A percentile compares a stretch with the other conserved stretches of the same genome.
phyloP scores from a whole-genome alignment of 1,140 invertebrate genomes.

The Temnothorax nylanderi region DNA sequence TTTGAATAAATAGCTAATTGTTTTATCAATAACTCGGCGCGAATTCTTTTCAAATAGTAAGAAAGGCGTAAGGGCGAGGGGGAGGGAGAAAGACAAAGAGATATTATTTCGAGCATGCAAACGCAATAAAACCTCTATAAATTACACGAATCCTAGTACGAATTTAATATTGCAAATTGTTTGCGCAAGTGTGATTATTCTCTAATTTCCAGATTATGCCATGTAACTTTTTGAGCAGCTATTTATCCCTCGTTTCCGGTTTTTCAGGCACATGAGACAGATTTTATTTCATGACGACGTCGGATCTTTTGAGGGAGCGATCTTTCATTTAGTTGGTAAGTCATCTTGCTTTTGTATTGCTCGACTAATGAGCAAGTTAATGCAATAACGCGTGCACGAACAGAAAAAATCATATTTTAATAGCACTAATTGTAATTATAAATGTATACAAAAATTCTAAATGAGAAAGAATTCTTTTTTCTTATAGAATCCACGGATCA shows the following conservation, averaged over 20 bases:
- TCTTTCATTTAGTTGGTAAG: conserved; percentile 75
- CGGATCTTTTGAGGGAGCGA: conserved; percentile 68
- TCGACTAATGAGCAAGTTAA: background rate
- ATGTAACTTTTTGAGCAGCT: background rate
- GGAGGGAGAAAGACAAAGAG: no score
- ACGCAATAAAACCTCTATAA: background rate
- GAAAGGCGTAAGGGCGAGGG: no score
- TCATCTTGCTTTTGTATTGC: background rate
- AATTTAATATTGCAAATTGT: background rate
- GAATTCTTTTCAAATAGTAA: background rate
- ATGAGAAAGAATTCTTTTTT: background rate
- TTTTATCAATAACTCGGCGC: background rate
- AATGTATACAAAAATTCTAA: background rate
- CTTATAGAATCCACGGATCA: background rate
- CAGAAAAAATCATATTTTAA: conserved; percentile 11
- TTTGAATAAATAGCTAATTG: background rate
- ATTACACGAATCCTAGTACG: background rate
- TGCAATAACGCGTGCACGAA: background rate
- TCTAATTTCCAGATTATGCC: background rate
- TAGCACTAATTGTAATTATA: background rate
- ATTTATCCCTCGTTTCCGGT: background rate
- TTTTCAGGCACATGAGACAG: conserved; percentile 41
- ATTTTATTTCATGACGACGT: conserved; percentile 76
- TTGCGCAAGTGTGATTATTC: background rate
- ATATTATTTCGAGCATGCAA: background rate